Percentiles rank a stretch among this genome's conserved stretches.
phyloP scores from a whole-genome alignment of 2,797 vertebrate genomes.

The Clarias fuscus region DNA sequence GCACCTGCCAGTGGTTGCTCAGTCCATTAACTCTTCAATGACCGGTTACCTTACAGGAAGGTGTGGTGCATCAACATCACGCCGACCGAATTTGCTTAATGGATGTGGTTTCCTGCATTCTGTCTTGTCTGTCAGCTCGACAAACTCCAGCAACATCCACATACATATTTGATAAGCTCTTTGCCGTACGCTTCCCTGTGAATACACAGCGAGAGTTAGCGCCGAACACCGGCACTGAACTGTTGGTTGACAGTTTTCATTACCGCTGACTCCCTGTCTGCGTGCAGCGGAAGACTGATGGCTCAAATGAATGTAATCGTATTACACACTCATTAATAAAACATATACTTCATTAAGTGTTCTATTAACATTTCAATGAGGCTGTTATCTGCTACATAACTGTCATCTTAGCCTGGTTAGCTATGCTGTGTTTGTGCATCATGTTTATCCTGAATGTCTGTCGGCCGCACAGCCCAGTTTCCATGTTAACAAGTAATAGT shows the following conservation, averaged over 20 bases:
- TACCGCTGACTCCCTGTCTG: slow-evolving; percentile 60
- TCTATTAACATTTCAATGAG: slow-evolving; percentile 71
- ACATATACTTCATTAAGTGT: slow-evolving; percentile 74
- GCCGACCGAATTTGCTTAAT: slow-evolving; percentile 12
- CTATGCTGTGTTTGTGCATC: slow-evolving; percentile 46
- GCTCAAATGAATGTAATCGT: slow-evolving; percentile 74
- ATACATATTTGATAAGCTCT: slow-evolving; percentile 39
- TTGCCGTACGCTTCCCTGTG: slow-evolving; percentile 14
- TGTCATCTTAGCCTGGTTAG: slow-evolving; percentile 64
- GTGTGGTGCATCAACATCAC: not conserved
- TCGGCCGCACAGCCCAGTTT: not conserved
- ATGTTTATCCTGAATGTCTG: slow-evolving; percentile 4
- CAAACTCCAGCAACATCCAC: not conserved
- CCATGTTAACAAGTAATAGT: not conserved
- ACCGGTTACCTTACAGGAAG: slow-evolving; percentile 1
- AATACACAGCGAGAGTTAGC: slow-evolving; percentile 1
- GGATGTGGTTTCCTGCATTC: slow-evolving; percentile 10
- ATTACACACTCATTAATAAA: slow-evolving; percentile 77
- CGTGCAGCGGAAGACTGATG: slow-evolving; percentile 67
- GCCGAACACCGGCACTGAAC: slow-evolving; percentile 2
- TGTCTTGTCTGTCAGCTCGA: not conserved
- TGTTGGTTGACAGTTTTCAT: slow-evolving; percentile 56
- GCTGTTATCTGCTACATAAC: slow-evolving; percentile 61
- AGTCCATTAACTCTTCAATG: slow-evolving; percentile 40
- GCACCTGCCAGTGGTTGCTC: not conserved